phyloP scores from a whole-genome alignment of 2,888 invertebrate species.

The Scaptodrosophila latifasciaeformis region DNA sequence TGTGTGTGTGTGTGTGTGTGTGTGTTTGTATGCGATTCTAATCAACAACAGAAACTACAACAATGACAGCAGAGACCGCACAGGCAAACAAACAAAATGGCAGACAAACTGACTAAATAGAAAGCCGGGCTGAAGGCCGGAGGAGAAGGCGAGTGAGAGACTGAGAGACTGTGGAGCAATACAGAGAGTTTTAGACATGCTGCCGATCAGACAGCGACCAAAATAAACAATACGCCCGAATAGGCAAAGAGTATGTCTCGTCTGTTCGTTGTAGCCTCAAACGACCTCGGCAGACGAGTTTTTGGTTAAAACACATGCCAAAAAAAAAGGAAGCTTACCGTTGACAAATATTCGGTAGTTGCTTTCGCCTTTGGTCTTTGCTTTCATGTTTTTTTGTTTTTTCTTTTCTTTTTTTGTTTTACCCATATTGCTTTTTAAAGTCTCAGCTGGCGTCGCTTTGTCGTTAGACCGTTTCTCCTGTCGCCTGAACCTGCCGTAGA shows the following conservation, averaged over 20 bases:
- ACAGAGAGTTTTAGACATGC: neutral
- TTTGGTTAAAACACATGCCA: neutral
- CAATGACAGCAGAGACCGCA: constrained; percentile 27
- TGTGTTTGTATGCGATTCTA: constrained; percentile 47
- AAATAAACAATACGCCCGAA: constrained; percentile 40
- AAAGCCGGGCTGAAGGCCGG: constrained; percentile 27
- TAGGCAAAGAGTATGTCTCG: constrained; percentile 32
- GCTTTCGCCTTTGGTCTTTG: neutral
- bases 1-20: constrained; percentile 16
- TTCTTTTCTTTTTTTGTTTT: constrained; percentile 8
- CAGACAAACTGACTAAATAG: constrained; percentile 10
- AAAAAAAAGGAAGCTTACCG: constrained; percentile 28
- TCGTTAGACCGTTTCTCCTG: constrained; percentile 20
- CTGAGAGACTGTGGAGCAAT: neutral
- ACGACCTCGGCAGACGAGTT: constrained; percentile 3
- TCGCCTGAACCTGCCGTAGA: constrained; percentile 5
- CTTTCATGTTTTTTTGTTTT: neutral
- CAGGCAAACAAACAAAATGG: constrained; percentile 17
- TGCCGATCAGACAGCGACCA: constrained; percentile 7
- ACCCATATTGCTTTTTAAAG: constrained; percentile 27
- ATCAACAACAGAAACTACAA: constrained; percentile 52
- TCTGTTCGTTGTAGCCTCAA: too few species aligned
- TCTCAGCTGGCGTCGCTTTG: constrained; percentile 52
- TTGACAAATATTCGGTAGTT: constrained; percentile 48
- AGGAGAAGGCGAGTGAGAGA: neutral